Evolutionary conservation across 2,113 vertebrate genomes (phyloP).

Genomic region (Macquaria australasica): DNA sequence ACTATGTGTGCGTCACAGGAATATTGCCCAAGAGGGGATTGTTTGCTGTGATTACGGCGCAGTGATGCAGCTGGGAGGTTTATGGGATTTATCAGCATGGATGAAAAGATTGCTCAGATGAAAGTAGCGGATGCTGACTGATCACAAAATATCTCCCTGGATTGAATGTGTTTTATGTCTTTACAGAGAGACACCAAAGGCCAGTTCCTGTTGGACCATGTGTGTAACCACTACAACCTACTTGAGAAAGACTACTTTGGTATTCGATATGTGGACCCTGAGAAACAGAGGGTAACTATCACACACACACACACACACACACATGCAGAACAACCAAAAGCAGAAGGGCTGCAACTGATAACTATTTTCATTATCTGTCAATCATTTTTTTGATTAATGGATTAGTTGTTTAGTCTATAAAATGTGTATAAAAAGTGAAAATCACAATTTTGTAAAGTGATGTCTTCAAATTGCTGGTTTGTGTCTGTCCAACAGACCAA

Average conservation of each 20-base stretch:
- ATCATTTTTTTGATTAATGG: too few species aligned
- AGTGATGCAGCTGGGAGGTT: constrained; percentile 19
- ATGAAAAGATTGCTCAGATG: background rate
- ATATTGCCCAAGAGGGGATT: constrained; percentile 8
- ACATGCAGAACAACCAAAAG: background rate
- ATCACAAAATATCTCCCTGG: background rate
- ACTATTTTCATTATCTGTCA: background rate
- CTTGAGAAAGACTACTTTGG: constrained; percentile 99
- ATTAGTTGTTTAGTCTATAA: too few species aligned
- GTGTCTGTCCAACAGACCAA: background rate
- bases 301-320: constrained; percentile 12
- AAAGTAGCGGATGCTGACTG: background rate
- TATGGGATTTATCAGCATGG: constrained; percentile 13
- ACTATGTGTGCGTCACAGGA: constrained; percentile 13
- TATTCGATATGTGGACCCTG: constrained; percentile 97
- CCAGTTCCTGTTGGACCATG: constrained; percentile 96
- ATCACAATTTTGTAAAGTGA: too few species aligned
- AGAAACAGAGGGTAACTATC: constrained; percentile 93
- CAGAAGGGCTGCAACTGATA: background rate
- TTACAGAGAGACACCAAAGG: constrained; percentile 97
- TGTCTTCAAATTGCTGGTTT: too few species aligned
- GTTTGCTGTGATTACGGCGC: background rate
- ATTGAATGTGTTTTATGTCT: constrained; percentile 61
- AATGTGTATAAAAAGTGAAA: too few species aligned
- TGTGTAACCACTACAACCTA: constrained; percentile 98